These are phyloP conservation scores for Dasyurus viverrinus DNA, from an alignment of 2,113 vertebrate genomes.

Conservation along the genomic window DNA sequence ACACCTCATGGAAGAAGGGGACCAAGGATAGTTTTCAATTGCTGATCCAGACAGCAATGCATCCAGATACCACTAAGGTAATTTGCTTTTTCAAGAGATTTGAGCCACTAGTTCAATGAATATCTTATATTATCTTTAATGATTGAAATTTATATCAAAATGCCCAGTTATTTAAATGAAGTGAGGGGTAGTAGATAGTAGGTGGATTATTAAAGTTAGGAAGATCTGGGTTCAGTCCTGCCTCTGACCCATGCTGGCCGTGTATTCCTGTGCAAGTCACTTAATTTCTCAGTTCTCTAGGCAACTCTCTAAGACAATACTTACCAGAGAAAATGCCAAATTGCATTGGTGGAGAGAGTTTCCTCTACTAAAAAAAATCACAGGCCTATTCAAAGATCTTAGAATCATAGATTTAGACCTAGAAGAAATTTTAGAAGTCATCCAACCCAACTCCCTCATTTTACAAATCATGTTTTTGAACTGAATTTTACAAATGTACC, in stretches of 20 bases:
- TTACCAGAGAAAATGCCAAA: neutral
- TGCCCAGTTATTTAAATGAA: neutral
- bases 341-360: neutral
- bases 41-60: neutral
- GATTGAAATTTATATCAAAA: neutral
- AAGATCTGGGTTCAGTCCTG: neutral
- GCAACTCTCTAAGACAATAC: neutral
- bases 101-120: neutral
- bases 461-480: neutral
- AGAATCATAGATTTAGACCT: neutral
- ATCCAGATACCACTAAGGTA: neutral
- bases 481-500: neutral
- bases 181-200: neutral
- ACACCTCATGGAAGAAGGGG: conserved; percentile 45
- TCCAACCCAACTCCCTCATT: neutral
- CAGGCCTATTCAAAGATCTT: neutral
- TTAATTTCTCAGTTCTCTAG: neutral
- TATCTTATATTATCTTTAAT: conserved; percentile 30
- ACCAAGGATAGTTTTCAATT: conserved; percentile 3
- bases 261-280: neutral
- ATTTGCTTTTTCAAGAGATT: conserved; percentile 29
- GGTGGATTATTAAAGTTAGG: neutral
- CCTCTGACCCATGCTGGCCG: neutral
- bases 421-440: neutral
- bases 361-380: neutral